Evolutionary conservation across 2,888 invertebrate genomes (phyloP).

Genomic region (Archips xylosteana): DNA sequence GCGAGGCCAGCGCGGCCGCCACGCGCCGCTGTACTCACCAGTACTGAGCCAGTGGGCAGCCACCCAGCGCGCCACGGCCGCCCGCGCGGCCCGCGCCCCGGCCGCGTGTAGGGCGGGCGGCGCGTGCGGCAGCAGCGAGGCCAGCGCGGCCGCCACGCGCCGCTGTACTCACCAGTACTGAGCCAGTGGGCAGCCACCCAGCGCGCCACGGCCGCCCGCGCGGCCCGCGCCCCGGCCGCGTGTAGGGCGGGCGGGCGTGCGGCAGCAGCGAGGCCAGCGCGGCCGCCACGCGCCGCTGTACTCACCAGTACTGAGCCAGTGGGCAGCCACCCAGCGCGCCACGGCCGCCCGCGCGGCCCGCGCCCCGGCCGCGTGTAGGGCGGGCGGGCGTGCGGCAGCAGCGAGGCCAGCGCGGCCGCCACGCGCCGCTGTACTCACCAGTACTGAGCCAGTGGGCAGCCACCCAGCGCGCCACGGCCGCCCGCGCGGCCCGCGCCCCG

Average conservation of each 20-base stretch:
- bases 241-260: not conserved
- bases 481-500: constrained; percentile 50
- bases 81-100: constrained; percentile 50
- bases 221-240: constrained; percentile 54
- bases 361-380: constrained; percentile 49
- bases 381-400: too few species aligned
- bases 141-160: constrained; percentile 52
- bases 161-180: not conserved
- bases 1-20: constrained; percentile 46
- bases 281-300: constrained; percentile 45
- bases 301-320: constrained; percentile 54
- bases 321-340: constrained; percentile 62
- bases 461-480: constrained; percentile 60
- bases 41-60: constrained; percentile 61
- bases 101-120: constrained; percentile 59
- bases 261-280: constrained; percentile 64
- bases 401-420: constrained; percentile 57
- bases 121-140: constrained; percentile 61
- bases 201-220: constrained; percentile 49
- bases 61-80: constrained; percentile 60
- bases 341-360: constrained; percentile 51
- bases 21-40: constrained; percentile 53
- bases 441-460: constrained; percentile 61
- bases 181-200: constrained; percentile 69
- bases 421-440: constrained; percentile 56